Conservation (phyloP, 2,113 vertebrate species). For the Poeciliopsis prolifica region DNA sequence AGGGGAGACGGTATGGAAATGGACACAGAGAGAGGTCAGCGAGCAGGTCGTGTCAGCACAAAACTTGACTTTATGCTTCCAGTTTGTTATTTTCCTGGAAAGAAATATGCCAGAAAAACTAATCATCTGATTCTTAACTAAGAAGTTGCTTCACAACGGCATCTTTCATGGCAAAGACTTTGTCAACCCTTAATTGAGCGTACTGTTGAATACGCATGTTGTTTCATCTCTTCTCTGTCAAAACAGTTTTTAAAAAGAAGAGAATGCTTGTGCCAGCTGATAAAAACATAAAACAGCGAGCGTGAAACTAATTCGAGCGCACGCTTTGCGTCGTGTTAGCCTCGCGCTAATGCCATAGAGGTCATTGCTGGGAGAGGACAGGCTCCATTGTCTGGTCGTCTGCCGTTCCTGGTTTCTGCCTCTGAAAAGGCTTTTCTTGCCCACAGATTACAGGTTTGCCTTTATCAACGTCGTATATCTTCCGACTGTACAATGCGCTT, state of each 20-base stretch:
- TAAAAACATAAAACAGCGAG: constrained; percentile 20
- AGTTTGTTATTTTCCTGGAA: constrained; percentile 26
- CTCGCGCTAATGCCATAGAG: constrained; percentile 28
- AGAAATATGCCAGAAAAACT: constrained; percentile 1
- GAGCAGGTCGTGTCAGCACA: constrained; percentile 32
- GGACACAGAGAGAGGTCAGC: constrained; percentile 2
- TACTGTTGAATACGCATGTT: neutral
- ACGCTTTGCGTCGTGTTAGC: constrained; percentile 32
- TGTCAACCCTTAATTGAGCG: neutral
- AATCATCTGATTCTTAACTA: neutral
- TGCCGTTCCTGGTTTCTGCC: constrained; percentile 41
- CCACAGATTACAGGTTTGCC: constrained; percentile 37
- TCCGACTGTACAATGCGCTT: constrained; percentile 39
- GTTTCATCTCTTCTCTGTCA: constrained; percentile 27
- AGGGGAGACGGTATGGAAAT: constrained; percentile 1
- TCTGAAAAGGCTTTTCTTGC: constrained; percentile 36
- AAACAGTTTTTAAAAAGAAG: constrained; percentile 17
- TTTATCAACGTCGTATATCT: constrained; percentile 57
- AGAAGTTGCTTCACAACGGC: neutral
- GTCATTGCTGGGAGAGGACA: constrained; percentile 47
- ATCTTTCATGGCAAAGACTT: constrained; percentile 3
- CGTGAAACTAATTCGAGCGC: constrained; percentile 32
- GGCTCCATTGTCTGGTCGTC: constrained; percentile 13
- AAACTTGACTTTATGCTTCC: constrained; percentile 41
- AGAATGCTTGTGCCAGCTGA: constrained; percentile 39